Conservation (phyloP, 1,140 invertebrate species). For the Brachionus asplanchnoidis region DNA sequence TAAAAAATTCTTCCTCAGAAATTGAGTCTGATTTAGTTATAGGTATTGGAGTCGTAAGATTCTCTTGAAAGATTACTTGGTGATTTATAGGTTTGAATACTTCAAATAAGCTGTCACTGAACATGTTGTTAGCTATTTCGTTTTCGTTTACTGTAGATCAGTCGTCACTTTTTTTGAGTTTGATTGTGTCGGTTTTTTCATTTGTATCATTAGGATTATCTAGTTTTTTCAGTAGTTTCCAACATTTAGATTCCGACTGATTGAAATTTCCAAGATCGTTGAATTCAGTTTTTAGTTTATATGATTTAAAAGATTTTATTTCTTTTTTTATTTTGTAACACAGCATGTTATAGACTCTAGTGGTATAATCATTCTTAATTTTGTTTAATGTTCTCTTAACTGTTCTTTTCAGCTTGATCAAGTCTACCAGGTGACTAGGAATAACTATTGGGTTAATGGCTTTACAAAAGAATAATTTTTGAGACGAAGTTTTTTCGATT, state of each 20-base stretch:
- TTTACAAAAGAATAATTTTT: not conserved
- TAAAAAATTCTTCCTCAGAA: not conserved
- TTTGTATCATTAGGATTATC: not conserved
- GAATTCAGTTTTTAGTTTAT: not conserved
- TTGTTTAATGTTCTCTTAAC: not conserved
- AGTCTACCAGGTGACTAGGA: not conserved
- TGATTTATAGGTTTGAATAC: not conserved
- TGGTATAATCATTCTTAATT: not conserved
- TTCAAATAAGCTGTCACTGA: not conserved
- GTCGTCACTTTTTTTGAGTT: not conserved
- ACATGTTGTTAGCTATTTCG: not conserved
- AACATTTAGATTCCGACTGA: not conserved
- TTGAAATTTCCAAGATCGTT: not conserved
- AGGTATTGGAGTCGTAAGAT: not conserved
- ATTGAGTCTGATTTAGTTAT: not conserved
- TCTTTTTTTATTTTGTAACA: not conserved
- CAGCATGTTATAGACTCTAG: not conserved
- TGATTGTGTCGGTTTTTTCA: not conserved
- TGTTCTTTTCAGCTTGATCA: constrained; percentile 1
- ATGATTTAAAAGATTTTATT: not conserved
- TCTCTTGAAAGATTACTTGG: not conserved
- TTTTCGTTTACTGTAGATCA: not conserved
- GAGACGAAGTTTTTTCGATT: not conserved
- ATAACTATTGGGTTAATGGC: not conserved
- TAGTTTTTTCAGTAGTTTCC: not conserved